phyloP scores from a whole-genome alignment of 2,797 vertebrate species.

The Pangasius larnaudii region DNA sequence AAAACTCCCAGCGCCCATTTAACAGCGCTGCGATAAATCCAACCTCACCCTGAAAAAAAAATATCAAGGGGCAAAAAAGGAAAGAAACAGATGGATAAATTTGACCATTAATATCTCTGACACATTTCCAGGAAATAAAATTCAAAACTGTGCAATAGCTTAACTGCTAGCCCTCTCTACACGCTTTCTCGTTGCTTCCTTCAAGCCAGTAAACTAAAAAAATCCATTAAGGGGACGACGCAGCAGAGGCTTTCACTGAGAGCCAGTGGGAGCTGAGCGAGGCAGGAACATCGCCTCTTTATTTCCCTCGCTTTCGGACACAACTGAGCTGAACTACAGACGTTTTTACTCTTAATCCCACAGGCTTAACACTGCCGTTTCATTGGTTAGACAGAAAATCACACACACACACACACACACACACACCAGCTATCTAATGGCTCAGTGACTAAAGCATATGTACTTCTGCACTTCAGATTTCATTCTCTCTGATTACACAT shows the following conservation, averaged over 20 bases:
- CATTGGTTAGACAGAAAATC: not conserved
- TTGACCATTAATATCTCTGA: slow-evolving; percentile 68
- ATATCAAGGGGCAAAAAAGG: slow-evolving; percentile 34
- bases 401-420: not conserved
- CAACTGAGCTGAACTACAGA: not conserved
- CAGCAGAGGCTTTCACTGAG: slow-evolving; percentile 64
- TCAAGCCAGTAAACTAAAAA: slow-evolving; percentile 17
- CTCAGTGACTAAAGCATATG: not conserved
- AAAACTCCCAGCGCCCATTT: slow-evolving; percentile 66
- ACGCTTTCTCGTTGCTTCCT: not conserved
- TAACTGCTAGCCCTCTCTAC: slow-evolving; percentile 16
- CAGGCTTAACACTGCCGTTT: not conserved
- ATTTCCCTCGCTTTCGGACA: not conserved
- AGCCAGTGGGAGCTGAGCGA: slow-evolving; percentile 41
- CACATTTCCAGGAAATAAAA: slow-evolving; percentile 69
- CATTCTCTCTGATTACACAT: not conserved
- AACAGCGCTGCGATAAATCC: slow-evolving; percentile 65
- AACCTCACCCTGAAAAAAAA: not conserved
- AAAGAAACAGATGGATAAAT: slow-evolving; percentile 52
- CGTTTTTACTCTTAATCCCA: not conserved
- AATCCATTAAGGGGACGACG: slow-evolving; percentile 52
- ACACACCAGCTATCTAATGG: not conserved
- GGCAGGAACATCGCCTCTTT: not conserved
- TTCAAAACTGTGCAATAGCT: slow-evolving; percentile 60
- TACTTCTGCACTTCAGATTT: not conserved